phyloP scores from a whole-genome alignment of 2,797 vertebrate species.

The Neosilurus hyrtlii region DNA sequence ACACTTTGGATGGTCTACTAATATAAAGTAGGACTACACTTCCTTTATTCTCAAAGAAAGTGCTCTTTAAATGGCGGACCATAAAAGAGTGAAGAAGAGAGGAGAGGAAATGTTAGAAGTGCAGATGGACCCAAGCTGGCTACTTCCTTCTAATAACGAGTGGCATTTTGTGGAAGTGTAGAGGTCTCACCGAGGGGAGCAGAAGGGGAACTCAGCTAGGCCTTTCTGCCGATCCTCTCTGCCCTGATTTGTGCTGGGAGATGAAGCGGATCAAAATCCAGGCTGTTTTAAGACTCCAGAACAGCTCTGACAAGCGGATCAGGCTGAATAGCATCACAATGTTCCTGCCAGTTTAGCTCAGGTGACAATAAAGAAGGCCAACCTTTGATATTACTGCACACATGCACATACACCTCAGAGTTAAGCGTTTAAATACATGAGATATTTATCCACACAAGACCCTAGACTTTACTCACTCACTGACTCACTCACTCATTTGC shows the following conservation, averaged over 20 bases:
- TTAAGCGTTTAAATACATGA: too few relatives aligned
- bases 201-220: constrained; percentile 49
- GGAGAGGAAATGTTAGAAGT: constrained; percentile 57
- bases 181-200: constrained; percentile 40
- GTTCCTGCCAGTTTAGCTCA: constrained; percentile 39
- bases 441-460: too few relatives aligned
- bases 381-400: neutral
- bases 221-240: constrained; percentile 49
- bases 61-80: constrained; percentile 19
- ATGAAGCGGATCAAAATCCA: constrained; percentile 62
- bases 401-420: neutral
- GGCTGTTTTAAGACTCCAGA: constrained; percentile 54
- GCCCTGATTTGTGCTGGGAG: constrained; percentile 59
- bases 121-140: constrained; percentile 62
- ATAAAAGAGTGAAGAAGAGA: constrained; percentile 46
- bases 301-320: constrained; percentile 39
- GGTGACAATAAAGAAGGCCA: constrained; percentile 8
- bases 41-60: constrained; percentile 10
- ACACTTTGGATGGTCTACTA: neutral
- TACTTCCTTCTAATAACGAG: constrained; percentile 68
- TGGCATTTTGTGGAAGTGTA: constrained; percentile 72
- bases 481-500: too few relatives aligned
- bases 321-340: constrained; percentile 37
- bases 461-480: too few relatives aligned
- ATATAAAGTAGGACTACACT: neutral